Percentiles rank a stretch among this genome's conserved stretches.
These are phyloP conservation scores for Gobius niger DNA, from an alignment of 2,113 vertebrate species.

Conservation along the genomic window DNA sequence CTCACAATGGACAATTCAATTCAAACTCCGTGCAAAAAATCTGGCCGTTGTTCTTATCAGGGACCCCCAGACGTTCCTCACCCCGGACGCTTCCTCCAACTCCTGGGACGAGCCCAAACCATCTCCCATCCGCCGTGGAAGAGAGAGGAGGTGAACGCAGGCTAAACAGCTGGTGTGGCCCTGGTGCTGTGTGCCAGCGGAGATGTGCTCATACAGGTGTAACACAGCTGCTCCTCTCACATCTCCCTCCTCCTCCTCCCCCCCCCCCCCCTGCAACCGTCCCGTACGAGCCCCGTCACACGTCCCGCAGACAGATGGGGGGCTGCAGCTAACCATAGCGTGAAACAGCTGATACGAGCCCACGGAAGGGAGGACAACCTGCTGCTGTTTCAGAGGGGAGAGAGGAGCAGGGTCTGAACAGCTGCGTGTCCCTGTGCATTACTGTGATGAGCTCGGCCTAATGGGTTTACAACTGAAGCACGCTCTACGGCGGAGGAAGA, in stretches of 20 bases:
- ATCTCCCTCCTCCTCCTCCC: constrained; percentile 2
- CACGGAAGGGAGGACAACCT: constrained; percentile 59
- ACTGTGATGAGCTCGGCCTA: constrained; percentile 30
- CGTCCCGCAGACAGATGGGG: constrained; percentile 64
- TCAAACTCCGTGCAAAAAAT: too few species aligned
- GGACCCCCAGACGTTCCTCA: too few species aligned
- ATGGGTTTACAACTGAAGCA: constrained; percentile 61
- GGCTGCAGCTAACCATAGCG: constrained; percentile 35
- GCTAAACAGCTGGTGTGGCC: constrained; percentile 85
- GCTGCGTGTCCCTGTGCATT: constrained; percentile 56
- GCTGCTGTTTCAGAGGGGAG: constrained; percentile 39
- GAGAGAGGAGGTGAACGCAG: constrained; percentile 48
- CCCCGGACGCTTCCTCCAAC: too few species aligned
- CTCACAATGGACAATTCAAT: too few species aligned
- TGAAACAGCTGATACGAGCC: constrained; percentile 64
- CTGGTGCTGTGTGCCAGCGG: constrained; percentile 80
- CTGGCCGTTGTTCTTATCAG: too few species aligned
- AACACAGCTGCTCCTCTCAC: constrained; percentile 84
- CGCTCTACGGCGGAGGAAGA: constrained; percentile 17
- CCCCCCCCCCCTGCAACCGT: neutral
- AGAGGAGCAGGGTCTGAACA: constrained; percentile 36
- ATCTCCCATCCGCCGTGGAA: too few species aligned
- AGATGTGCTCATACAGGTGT: constrained; percentile 89
- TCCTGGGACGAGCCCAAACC: too few species aligned
- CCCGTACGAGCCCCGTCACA: constrained; percentile 7